Base-by-base conservation (phyloP, 2,113 vertebrate species). In the Ciconia boyciana region DNA sequence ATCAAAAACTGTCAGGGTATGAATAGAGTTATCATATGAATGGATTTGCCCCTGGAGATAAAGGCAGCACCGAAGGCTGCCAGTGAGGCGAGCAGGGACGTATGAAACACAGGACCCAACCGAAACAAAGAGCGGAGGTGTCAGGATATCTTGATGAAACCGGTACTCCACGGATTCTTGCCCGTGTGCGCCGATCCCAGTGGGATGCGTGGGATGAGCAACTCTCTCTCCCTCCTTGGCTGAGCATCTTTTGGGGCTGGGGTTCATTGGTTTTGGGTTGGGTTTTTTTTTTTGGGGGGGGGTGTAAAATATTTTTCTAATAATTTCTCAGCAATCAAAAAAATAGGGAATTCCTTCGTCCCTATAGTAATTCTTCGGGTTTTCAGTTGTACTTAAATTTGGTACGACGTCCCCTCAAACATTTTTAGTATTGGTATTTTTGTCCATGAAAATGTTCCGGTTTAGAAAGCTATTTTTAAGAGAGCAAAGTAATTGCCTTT, bases 1-100 rank as follows among this genome's bases (percentile, higher is more conserved):
- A 88, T 83, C 75, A 61, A 83, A 94, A 94, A 29, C 90, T 86
- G 82, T 92, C 94, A 88, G 95, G 43, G 85, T 49, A 70, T 89
- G 92, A 95, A 96, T 83, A 86, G 95, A 96, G 96, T 88, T 94
- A 92, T 94, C 95, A 89, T 90, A 93, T 92, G 92, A 97, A 97
- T 89, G 88, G 93, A 58, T 74, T 77, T 70, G 52, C 58, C 83
- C 88, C 79, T 11, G 60, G 94, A 93, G 90, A 96, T 84, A 77
- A 91, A 94, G 84, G 92, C 83, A 88, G 93, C 61, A 62, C 66
- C 3, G 8, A 79, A 14, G 71, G 32, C 94, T 87, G 89, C 55
- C 83, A 34, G 92, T 1, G 7, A 87, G 69, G 86, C n/a, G 7
- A 62, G 94, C 83, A 13, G 68, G 86, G 91, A 72, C 6, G 2